Percentiles rank a stretch among this genome's conserved stretches.
Evolutionary conservation across 2,888 invertebrate genomes (phyloP).

Genomic region (Hydrotaea cyrtoneurina): DNA sequence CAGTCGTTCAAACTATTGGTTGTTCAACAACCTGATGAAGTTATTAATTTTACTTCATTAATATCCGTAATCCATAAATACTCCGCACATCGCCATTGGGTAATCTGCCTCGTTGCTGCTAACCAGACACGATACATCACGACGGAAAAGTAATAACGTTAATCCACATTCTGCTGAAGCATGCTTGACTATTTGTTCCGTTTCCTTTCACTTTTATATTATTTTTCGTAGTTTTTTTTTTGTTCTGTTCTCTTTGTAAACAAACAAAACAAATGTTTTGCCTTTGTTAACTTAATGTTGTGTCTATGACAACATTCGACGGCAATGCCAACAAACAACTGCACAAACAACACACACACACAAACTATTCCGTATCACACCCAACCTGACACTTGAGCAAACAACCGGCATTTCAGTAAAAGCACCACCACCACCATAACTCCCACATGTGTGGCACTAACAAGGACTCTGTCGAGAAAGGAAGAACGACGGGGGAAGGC

Average conservation of each 20-base stretch:
- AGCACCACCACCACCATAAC: background rate
- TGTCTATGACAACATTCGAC: slow-evolving; percentile 19
- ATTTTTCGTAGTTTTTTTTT: background rate
- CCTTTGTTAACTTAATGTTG: slow-evolving; percentile 49
- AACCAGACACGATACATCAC: background rate
- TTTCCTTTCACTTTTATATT: slow-evolving; percentile 15
- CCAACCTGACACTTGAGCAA: slow-evolving; percentile 26
- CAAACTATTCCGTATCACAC: slow-evolving; percentile 9
- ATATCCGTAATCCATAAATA: background rate
- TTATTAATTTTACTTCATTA: too few species aligned
- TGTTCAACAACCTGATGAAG: too few species aligned
- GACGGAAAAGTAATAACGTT: slow-evolving; percentile 31
- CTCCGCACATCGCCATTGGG: too few species aligned
- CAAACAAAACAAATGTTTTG: slow-evolving; percentile 43
- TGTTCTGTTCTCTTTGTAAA: slow-evolving; percentile 3
- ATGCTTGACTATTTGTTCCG: slow-evolving; percentile 31
- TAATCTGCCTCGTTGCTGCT: background rate
- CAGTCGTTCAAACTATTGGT: too few species aligned
- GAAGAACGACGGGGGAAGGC: slow-evolving; percentile 1
- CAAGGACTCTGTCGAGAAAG: slow-evolving; percentile 12
- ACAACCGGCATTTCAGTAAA: slow-evolving; percentile 42
- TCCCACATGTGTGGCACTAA: background rate
- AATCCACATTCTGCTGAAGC: slow-evolving; percentile 14
- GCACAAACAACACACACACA: background rate
- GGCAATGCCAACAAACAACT: background rate